Evolutionary conservation across 2,888 invertebrate species (phyloP).

Genomic region (Trachelus stipa): DNA sequence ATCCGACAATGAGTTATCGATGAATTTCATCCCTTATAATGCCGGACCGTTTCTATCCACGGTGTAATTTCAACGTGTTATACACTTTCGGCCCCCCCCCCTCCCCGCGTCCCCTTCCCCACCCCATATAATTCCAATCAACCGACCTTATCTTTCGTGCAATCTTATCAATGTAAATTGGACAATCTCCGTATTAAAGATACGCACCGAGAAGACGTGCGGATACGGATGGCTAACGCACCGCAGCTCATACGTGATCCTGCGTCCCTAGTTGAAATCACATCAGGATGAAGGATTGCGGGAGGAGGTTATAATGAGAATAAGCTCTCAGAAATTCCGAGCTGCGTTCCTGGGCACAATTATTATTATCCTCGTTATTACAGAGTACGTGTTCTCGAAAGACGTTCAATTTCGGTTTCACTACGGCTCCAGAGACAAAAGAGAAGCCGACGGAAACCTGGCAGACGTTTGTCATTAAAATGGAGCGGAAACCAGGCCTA

Average conservation of each 20-base stretch:
- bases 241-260: not conserved
- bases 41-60: not conserved
- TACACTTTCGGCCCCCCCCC: not conserved
- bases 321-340: not conserved
- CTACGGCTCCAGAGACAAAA: not conserved
- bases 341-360: not conserved
- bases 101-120: too few species aligned
- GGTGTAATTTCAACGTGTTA: not conserved
- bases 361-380: not conserved
- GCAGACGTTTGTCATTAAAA: constrained; percentile 56
- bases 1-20: constrained; percentile 2
- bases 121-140: not conserved
- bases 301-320: not conserved
- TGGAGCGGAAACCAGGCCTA: constrained; percentile 52
- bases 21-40: not conserved
- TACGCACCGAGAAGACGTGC: not conserved
- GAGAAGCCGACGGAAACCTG: constrained; percentile 36
- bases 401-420: constrained; percentile 11
- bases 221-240: not conserved
- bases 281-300: not conserved
- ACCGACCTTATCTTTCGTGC: not conserved
- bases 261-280: not conserved
- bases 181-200: not conserved
- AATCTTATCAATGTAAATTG: not conserved
- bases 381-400: constrained; percentile 11